Evolutionary conservation across 2,888 invertebrate genomes (phyloP), one percentile per base, ranked within the genome.

Genomic region (Ligdia adustata): DNA sequence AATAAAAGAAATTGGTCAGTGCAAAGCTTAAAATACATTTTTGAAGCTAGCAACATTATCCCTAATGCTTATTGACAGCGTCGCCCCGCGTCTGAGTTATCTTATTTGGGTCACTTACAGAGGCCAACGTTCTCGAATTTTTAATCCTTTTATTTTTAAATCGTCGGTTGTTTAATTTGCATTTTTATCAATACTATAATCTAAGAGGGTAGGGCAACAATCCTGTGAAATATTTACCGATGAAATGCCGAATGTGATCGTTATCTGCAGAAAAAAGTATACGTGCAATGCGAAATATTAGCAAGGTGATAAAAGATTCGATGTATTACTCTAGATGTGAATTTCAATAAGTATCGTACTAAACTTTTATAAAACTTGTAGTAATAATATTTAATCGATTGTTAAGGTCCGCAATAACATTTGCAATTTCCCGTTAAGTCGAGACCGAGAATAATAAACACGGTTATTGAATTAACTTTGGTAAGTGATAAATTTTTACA

Each of bases 51-150:
- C 80, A 82, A 79, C 79, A 77, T 78, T 75, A 82, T 82, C 71
- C 72, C 69, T 86, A 86, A 87, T 86, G 78, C 81, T 77, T 79
- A 82, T 80, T 84, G 86, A 87, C 84, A 84, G 81, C 70, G 60
- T 54, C 63, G 68, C 71, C 71, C 70, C 44, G 43, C 44, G 35
- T 31, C 42, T n/a, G 74, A 75, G 75, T 83, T 79, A 81, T 83
- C 78, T 85, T 88, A 87, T 86, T 85, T 87, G 80, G 87, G 87
- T 87, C 86, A 88, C 73, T 80, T 79, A 72, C n/a, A 63, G 66
- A 76, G 86, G 80, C 65, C 84, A 82, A 73, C 67, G 86, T 82
- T 81, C 87, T 68, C 72, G 47, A 55, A 54, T 61, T 68, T n/a
- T n/a, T 78, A 77, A 80, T 78, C 72, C 79, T 81, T 86, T 83